Evolutionary conservation across 2,797 vertebrate genomes (phyloP).

Genomic region (Cygnus olor): DNA sequence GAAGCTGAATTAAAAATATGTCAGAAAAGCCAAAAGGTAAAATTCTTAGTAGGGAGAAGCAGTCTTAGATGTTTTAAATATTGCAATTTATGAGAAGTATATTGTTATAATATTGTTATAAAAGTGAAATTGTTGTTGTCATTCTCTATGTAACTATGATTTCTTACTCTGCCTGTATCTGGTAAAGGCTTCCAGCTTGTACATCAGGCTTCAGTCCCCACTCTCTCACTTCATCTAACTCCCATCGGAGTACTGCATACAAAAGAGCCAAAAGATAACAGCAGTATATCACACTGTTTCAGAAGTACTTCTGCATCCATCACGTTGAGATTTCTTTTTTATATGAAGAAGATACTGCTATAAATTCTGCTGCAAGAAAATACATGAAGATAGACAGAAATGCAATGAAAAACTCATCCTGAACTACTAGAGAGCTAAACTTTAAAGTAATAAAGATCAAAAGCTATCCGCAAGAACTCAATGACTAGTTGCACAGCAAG

Average conservation of each 20-base stretch:
- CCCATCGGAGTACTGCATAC: neutral
- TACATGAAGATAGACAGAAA: slow-evolving; percentile 26
- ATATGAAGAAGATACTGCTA: neutral
- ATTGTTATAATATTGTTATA: neutral
- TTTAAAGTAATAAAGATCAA: slow-evolving; percentile 19
- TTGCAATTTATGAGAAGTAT: neutral
- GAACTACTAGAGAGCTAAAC: slow-evolving; percentile 18
- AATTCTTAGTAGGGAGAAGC: neutral
- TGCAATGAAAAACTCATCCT: slow-evolving; percentile 10
- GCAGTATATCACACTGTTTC: slow-evolving; percentile 20
- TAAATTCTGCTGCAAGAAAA: slow-evolving; percentile 42
- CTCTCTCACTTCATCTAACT: neutral
- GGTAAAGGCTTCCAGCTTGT: neutral
- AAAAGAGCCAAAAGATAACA: neutral
- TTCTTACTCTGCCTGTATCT: neutral
- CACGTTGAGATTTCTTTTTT: neutral
- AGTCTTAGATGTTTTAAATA: neutral
- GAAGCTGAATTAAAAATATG: neutral
- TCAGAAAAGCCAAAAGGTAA: neutral
- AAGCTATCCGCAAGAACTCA: neutral
- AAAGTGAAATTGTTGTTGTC: neutral
- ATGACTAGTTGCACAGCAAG: neutral
- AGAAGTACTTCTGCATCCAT: slow-evolving; percentile 15
- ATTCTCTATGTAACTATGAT: neutral
- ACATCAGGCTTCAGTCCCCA: neutral